Evolutionary conservation across 2,888 invertebrate genomes (phyloP).

Genomic region (Tricholauxania praeusta): DNA sequence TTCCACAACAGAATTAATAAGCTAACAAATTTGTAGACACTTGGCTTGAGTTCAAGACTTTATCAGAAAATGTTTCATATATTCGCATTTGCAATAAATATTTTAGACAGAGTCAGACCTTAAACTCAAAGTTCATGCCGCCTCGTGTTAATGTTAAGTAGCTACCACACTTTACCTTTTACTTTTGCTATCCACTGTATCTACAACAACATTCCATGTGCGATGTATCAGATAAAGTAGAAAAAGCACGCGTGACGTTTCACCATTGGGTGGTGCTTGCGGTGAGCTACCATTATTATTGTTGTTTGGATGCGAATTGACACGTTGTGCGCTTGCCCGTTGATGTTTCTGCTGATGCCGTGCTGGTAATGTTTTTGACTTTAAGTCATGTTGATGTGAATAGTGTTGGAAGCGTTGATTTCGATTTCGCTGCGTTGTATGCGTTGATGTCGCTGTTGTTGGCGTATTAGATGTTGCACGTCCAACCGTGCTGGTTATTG

Average conservation of each 20-base stretch:
- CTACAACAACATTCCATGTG: conserved; percentile 77
- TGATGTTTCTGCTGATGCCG: conserved; percentile 44
- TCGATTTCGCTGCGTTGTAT: background rate
- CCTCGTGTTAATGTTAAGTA: too few relatives aligned
- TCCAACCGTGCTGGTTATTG: conserved; percentile 27
- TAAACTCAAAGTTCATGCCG: background rate
- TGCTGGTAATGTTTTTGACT: conserved; percentile 60
- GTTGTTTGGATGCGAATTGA: conserved; percentile 20
- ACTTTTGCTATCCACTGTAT: conserved; percentile 72
- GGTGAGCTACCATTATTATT: conserved; percentile 26
- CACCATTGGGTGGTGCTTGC: conserved; percentile 58
- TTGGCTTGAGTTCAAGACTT: background rate
- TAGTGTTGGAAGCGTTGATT: conserved; percentile 7
- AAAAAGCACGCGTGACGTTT: conserved; percentile 74
- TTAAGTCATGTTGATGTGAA: conserved; percentile 22
- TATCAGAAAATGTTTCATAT: background rate
- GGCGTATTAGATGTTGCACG: conserved; percentile 6
- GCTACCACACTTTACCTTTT: conserved; percentile 66
- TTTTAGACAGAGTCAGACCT: background rate
- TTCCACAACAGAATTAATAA: conserved; percentile 4
- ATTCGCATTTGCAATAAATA: background rate
- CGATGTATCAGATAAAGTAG: conserved; percentile 77
- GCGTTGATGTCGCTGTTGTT: background rate
- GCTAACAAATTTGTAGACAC: conserved; percentile 37
- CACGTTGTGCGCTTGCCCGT: conserved; percentile 25